Evolutionary conservation across 2,113 vertebrate genomes (phyloP).

Genomic region (Ptyas mucosa): DNA sequence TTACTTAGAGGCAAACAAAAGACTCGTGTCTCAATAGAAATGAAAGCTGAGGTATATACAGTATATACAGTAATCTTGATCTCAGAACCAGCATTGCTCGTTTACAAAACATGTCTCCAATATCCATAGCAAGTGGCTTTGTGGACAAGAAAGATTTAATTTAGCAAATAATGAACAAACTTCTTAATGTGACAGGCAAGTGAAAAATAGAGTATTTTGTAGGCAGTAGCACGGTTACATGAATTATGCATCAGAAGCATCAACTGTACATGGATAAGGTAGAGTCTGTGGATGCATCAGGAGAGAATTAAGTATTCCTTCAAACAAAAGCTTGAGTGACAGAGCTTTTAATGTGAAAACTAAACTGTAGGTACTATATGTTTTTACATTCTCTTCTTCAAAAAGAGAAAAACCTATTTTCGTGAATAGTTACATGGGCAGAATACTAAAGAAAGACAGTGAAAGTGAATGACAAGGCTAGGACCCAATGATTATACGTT

Average conservation of each 20-base stretch:
- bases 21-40: constrained; percentile 28
- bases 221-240: neutral
- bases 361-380: constrained; percentile 2
- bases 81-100: neutral
- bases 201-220: neutral
- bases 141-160: neutral
- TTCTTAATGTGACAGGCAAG: neutral
- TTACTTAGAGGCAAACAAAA: constrained; percentile 46
- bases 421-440: constrained; percentile 12
- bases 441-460: neutral
- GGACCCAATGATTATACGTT: constrained; percentile 6
- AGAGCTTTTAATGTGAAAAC: constrained; percentile 33
- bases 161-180: constrained; percentile 12
- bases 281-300: neutral
- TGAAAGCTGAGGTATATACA: constrained; percentile 19
- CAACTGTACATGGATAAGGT: neutral
- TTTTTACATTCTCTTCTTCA: neutral
- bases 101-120: neutral
- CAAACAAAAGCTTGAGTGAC: neutral
- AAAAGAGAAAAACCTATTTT: constrained; percentile 5
- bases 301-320: neutral
- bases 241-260: neutral
- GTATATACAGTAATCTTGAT: constrained; percentile 4
- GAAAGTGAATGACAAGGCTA: neutral
- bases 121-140: neutral